Base-by-base conservation (phyloP, 2,797 vertebrate genomes). In the Sebastes jordani region DNA sequence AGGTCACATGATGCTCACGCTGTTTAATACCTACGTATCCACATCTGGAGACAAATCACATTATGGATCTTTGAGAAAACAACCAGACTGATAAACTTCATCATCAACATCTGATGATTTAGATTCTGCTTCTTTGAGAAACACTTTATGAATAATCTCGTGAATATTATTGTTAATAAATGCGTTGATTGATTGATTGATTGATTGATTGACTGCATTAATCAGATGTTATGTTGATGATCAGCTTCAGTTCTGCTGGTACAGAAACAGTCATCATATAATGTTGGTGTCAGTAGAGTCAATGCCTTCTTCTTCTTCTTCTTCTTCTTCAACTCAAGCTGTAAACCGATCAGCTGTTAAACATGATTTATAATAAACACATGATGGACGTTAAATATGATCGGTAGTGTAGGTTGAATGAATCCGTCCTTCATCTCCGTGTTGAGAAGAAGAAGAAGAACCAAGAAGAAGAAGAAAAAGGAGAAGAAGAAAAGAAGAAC, bases 51-150 rank as follows among this genome's bases (percentile, higher is more conserved):
- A 11, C 34, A 36, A 13, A 38, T 14, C 36, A 38, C 36, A 38
- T 13, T 38, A 38, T 38, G 34, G 34, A 36, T 36, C 34, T 36
- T 11, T 36, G 34, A 36, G 11, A 36, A 36, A 36, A 36, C 34
- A 38, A 38, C 36, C 36, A 38, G 36, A 38, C 36, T 38, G 4
- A 5, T 38, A 38, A 38, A 38, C 36, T 54, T 22, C 20, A 54
- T 5, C 49, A 10, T 54, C 52, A 11, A 11, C 52, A 5, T 54
- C 3, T 22, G 13, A 11, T 5, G 52, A 54, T n/a, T 5, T 10
- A 54, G 0, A 9, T n/a, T 20, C 0, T n/a, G 20, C 49, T 9
- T 52, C 49, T 52, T n/a, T n/a, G n/a, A 11, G 52, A 54, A 14
- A 54, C 52, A 11, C n/a, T 54, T 11, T 22, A 10, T 22, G n/a